phyloP scores from a whole-genome alignment of 2,113 vertebrate genomes.

The Forbesichthys agassizii region DNA sequence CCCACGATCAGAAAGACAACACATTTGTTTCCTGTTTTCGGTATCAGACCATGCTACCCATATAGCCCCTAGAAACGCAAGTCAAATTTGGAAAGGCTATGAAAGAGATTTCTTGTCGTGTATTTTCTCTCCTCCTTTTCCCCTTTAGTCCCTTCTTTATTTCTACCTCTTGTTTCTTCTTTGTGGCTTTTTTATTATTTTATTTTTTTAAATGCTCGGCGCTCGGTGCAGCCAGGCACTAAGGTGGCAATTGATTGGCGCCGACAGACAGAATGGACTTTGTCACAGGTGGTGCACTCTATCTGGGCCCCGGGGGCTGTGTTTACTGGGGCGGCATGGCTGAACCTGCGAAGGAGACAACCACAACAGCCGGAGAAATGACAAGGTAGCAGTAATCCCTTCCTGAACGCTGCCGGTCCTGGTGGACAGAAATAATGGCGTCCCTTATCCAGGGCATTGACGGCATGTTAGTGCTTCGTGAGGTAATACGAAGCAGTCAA shows the following conservation, averaged over 20 bases:
- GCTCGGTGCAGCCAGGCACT: conserved; percentile 15
- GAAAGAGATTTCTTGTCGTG: conserved; percentile 42
- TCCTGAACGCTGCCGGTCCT: conserved; percentile 37
- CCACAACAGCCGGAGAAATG: conserved; percentile 15
- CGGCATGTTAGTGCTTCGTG: conserved; percentile 1
- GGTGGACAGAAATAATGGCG: conserved; percentile 54
- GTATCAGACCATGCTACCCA: conserved; percentile 21
- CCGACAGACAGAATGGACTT: conserved; percentile 51
- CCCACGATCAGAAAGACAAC: conserved; percentile 28
- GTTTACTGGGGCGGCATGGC: conserved; percentile 49
- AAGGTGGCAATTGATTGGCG: conserved; percentile 56
- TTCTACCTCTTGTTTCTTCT: no score
- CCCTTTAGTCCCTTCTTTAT: background rate
- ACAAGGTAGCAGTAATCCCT: conserved; percentile 45
- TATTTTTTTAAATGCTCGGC: no score
- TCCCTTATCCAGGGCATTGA: conserved; percentile 4
- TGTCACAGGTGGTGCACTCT: conserved; percentile 45
- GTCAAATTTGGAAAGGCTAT: conserved; percentile 12
- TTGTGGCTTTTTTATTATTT: no score
- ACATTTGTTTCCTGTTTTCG: conserved; percentile 21
- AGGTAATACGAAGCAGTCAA: conserved; percentile 32
- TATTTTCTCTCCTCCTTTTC: conserved; percentile 24
- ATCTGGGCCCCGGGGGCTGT: conserved; percentile 42
- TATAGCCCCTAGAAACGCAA: conserved; percentile 8
- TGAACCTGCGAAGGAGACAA: conserved; percentile 21